Evolutionary conservation across 2,888 invertebrate genomes (phyloP), one percentile per base, ranked within the genome.

Genomic region (Punctoribates punctum): DNA sequence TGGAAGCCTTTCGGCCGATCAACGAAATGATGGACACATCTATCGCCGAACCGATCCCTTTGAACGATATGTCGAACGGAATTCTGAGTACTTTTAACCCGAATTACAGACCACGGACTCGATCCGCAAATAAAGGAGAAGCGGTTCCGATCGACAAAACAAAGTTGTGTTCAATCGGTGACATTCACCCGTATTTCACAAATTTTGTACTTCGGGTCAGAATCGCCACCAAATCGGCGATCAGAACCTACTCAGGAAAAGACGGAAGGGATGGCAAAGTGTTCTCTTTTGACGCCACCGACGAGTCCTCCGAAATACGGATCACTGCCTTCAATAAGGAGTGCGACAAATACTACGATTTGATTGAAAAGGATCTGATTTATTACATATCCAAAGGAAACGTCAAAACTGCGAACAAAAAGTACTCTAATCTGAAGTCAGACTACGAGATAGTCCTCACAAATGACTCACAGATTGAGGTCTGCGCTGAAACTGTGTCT

Each of bases 381-480:
- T 99, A 95, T 83, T 94, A 89, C 83, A 89, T 99, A 78, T 91
- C 91, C 65, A 90, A 90, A 78, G 93, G 91, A 79, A 86, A 87
- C 70, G 84, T 98, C n/a, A 97, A 97, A 83, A 88, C 92, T 1
- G 97, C 98, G 0, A 97, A 99, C 84, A 96, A 95, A 83, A 90
- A 92, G 82, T 99, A 88, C 83, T 88, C 88, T 42, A 88, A 86
- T 48, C 84, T 96, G 8, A 92, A 92, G 80, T 95, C 97, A 83
- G 96, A 98, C 83, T 99, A 97, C 82, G 99, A 99, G 84, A 91
- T 99, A 90, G 91, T 93, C 0, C 89, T 97, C 82, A 89, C 86
- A 15, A 84, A 85, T 9, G 94, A 96, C 67, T 90, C 94, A 0
- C 86, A 85, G 81, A 82, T 88, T 0, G 81, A 84, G 13, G 84